These are phyloP conservation scores for Trachythela sp. DNA, from an alignment of 64 coral and sea anemone species.

Conservation along the genomic window DNA sequence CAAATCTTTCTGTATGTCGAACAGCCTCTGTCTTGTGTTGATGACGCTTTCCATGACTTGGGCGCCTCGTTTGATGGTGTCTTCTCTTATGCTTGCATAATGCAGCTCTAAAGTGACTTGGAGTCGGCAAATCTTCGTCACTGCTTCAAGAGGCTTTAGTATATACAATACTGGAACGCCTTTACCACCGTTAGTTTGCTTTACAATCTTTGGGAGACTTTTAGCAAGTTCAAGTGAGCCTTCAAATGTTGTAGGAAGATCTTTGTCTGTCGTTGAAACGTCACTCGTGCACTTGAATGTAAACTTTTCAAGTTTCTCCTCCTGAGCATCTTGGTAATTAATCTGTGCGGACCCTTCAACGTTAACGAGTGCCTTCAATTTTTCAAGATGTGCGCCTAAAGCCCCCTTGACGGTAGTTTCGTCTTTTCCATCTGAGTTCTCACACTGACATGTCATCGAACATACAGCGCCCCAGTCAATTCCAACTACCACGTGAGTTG, in stretches of 20 bases:
- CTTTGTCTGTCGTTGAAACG: neutral
- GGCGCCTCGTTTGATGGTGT: neutral
- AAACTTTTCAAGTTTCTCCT: constrained; percentile 13
- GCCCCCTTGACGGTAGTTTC: neutral
- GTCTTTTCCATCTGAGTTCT: neutral
- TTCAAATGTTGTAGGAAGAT: constrained; percentile 4
- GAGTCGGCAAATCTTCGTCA: neutral
- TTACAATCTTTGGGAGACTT: constrained; percentile 13
- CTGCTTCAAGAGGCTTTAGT: neutral
- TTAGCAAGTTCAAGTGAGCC: neutral
- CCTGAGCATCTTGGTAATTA: neutral
- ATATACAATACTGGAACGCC: constrained; percentile 11
- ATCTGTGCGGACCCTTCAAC: neutral
- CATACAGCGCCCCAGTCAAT: constrained; percentile 28
- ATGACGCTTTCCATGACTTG: neutral
- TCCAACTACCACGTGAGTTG: constrained; percentile 25
- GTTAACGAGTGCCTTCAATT: neutral
- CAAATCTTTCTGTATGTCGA: neutral
- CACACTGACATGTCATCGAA: neutral
- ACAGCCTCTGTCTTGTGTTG: neutral
- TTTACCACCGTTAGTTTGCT: constrained; percentile 5
- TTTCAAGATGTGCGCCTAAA: neutral
- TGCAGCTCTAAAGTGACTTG: neutral
- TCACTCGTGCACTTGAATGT: constrained; percentile 16
- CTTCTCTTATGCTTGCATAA: neutral